Evolutionary conservation across 2,113 vertebrate genomes (phyloP), one percentile per base, ranked within the genome.

Genomic region (Syngnathus typhle): DNA sequence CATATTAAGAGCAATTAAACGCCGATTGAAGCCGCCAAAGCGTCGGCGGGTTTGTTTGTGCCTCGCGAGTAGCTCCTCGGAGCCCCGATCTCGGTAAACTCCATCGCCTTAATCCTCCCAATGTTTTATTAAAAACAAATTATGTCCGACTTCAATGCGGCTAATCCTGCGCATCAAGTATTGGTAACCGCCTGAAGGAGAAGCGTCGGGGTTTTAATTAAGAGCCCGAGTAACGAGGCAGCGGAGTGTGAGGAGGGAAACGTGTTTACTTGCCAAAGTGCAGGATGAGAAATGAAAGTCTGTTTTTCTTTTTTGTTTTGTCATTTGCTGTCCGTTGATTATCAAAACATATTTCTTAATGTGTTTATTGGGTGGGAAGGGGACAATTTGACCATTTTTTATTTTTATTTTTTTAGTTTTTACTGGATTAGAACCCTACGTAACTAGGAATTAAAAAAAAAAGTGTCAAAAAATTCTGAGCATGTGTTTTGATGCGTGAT

Each of bases 71-170:
- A 37, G 69, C 72, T 88, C 82, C 80, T 90, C 15, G 60, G 77
- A 84, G 88, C 88, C 13, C 82, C 87, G 84, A 89, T 88, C 79
- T 87, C 76, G 76, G 85, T 84, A 89, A 91, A 89, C 87, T 89
- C 80, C 68, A 83, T 83, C 72, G 76, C 84, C 84, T 87, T 91
- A 91, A 90, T 89, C 89, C 84, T 81, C 68, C 68, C 75, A 70
- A 87, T 89, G 86, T 90, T 89, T 90, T 90, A 91, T 90, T 90
- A 89, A 90, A 91, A 91, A 89, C 88, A 91, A 89, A 90, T 89
- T 80, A 88, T 87, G 83, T 88, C 87, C 81, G 76, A 84, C 86
- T 83, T 82, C 75, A 84, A 74, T 76, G 77, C 79, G 73, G 72
- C 78, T 90, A 90, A 90, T 91, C 89, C 86, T 80, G 79, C 77